Evolutionary conservation across 2,113 vertebrate genomes (phyloP), one percentile per base, ranked within the genome.

Genomic region (Sardina pilchardus): DNA sequence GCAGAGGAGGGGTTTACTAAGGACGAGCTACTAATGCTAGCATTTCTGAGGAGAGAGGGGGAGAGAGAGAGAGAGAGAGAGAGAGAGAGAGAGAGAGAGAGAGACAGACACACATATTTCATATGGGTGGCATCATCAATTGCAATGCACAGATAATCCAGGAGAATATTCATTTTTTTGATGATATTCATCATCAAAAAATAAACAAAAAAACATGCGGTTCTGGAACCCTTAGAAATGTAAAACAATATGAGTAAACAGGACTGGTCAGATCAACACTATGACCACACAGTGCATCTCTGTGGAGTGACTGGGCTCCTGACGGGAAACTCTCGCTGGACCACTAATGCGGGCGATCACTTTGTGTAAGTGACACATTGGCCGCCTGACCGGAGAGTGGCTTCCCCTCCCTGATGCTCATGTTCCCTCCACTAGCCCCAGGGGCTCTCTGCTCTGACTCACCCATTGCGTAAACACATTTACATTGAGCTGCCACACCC

Each of bases 401-500:
- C 71, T 36, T 36, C 71, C 4, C 63, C 12, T 34, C 71, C 36
- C 12, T 78, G 34, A 78, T 78, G 71, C 4, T 36, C 30, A 34
- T 17, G 19, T 34, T 78, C 71, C 71, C 4, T 16, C 26, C 71
- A 39, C 71, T 36, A 34, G 30, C 59, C 83, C n/a, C 4, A 24
- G 59, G 12, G n/a, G 5, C 14, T 81, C 17, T 85, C 34, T 36
- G 26, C 47, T 53, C 21, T 21, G 34, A 53, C 34, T 81, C 45
- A 34, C 34, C 10, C 14, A 34, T 34, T 34, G 44, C 53, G 39
- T 56, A 26, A 63, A 42, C 39, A 82, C 39, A 16, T 30, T 67
- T 82, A 30, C 21, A 45, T 24, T 30, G 44, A 45, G 71, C 71
- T 78, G 71, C 71, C 44, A 85, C 83, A 82, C 81, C 86, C 63